Evolutionary conservation across 2,888 invertebrate genomes (phyloP), one percentile per base, ranked within the genome.

Genomic region (Noctua fimbriata): DNA sequence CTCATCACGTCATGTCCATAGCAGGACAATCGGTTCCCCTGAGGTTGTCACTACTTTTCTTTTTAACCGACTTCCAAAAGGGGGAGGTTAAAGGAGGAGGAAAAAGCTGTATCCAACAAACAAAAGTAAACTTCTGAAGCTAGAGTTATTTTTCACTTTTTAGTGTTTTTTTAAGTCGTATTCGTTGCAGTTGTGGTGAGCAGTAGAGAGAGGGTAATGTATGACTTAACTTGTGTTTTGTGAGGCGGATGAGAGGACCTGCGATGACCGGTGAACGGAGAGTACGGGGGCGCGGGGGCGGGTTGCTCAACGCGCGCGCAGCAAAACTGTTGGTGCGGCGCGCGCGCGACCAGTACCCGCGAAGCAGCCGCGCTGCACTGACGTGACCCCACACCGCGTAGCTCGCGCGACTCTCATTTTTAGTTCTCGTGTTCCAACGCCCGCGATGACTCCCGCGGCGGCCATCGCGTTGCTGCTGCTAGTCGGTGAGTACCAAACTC

Each of bases 401-500:
- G 55, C 79, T 73, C 83, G 81, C 87, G 85, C 86, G 73, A 36
- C 78, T 87, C 85, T 82, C 83, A 44, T 10, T 32, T 21, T 10
- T n/a, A 75, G 80, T 84, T 66, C 72, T 71, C 69, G 76, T 84
- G 77, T 73, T 80, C 76, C 83, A 60, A 84, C 79, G 65, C 73
- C 71, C 81, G 86, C 79, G 81, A 89, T 89, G 89, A 83, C 74
- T 60, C 70, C 91, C 84, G 82, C 88, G 76, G 85, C 78, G 85
- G 85, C 85, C 79, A 82, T 88, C 70, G 83, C 86, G 89, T 90
- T 93, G 86, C 86, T 93, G 83, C 84, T 93, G 71, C 82, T 92
- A 82, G 77, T 93, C 82, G 93, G 94, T 94, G 86, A 92, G 93
- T 92, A 74, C 70, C 44, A 6, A 44, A 55, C 28, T 36, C 69